Evolutionary conservation across 2,113 vertebrate species (phyloP), one percentile per base, ranked within the genome.

Genomic region (Polypterus senegalus): DNA sequence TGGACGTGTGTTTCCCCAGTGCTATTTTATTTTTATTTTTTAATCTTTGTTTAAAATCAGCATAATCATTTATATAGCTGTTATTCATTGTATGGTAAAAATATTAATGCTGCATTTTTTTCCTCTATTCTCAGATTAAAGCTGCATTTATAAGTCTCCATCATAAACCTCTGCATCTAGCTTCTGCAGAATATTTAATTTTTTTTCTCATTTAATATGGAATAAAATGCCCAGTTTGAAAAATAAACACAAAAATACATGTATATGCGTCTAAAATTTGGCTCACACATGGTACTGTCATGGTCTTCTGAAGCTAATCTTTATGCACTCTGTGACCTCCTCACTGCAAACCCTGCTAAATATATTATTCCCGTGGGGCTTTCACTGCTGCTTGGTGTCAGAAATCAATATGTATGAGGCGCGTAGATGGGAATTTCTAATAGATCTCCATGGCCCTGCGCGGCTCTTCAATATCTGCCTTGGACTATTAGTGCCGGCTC

Each of bases 341-440:
- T 91, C 86, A 76, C 88, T 89, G 91, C 91, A 91, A 95, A 92
- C 92, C 91, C 92, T 92, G 93, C 94, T 98, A 98, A 98, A 97
- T 97, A 97, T 97, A 97, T 97, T 92, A 98, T 96, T 97, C 94
- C 94, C 91, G 88, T 82, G 91, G 91, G 93, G 88, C 90, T 94
- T 92, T 92, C 92, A 91, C 91, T 92, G 92, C 93, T 95, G 93
- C 92, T 96, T 96, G 91, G 94, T 98, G 94, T 96, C 93, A 98
- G 91, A 93, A 98, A 98, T 98, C 93, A 98, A 98, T 97, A 97
- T 98, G 93, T 97, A 98, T 97, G 94, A 96, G 92, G 90, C 89
- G 88, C 87, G 89, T 94, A 93, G 93, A 94, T 92, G 92, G 92
- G 94, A 98, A 98, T 97, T 96, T 94, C 93, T 97, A 97, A 98